phyloP scores from a whole-genome alignment of 2,113 vertebrate genomes.

The Zosterops hypoxanthus region DNA sequence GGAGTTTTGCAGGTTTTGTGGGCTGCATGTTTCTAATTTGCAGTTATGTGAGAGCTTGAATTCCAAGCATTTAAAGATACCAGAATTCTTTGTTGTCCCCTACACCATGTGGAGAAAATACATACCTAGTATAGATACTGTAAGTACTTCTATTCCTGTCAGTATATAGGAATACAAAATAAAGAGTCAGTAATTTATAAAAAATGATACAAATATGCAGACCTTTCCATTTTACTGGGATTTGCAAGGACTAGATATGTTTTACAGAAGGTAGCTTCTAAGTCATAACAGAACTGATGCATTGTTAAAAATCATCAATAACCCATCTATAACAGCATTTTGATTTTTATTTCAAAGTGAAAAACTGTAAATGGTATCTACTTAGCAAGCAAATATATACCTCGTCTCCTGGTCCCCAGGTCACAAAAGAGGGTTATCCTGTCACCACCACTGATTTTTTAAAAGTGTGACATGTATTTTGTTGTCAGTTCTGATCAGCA shows the following conservation, averaged over 20 bases:
- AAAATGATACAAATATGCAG: not conserved
- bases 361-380: constrained; percentile 80
- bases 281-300: constrained; percentile 39
- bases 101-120: not conserved
- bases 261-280: constrained; percentile 26
- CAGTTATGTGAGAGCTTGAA: constrained; percentile 14
- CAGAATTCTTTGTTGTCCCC: not conserved
- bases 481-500: constrained; percentile 92
- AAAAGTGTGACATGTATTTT: constrained; percentile 86
- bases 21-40: constrained; percentile 49
- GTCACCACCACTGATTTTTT: constrained; percentile 82
- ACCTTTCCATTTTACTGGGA: not conserved
- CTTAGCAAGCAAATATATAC: constrained; percentile 83
- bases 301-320: constrained; percentile 71
- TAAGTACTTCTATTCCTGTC: not conserved
- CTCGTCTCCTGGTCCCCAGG: constrained; percentile 75
- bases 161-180: not conserved
- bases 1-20: constrained; percentile 57
- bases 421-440: constrained; percentile 84
- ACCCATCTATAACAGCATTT: constrained; percentile 60
- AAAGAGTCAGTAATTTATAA: not conserved
- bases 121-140: not conserved
- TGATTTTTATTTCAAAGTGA: constrained; percentile 72
- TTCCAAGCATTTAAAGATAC: not conserved
- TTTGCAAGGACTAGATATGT: constrained; percentile 25